Evolutionary conservation across 2,113 vertebrate genomes (phyloP), one percentile per base, ranked within the genome.

Genomic region (Oryzias woworae): DNA sequence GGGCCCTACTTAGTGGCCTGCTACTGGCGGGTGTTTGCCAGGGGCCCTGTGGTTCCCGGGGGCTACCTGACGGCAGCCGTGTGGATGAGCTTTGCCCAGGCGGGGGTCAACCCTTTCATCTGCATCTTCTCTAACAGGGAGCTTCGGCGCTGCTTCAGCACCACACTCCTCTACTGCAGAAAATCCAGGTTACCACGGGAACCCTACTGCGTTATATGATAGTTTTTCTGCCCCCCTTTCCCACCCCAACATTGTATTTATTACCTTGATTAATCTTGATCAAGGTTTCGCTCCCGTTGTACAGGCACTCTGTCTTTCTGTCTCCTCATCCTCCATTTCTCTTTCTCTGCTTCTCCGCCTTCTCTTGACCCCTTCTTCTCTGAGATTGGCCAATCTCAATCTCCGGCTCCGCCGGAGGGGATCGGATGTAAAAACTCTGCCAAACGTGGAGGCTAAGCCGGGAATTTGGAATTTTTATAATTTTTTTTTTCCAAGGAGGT

Each of bases 121-220:
- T 98, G 97, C 94, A 98, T 98, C 93, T 98, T 99, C 94, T 99
- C 96, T 93, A 99, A 98, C 94, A 94, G 96, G 90, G 97, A 99
- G 96, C 95, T 99, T 69, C 95, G 97, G 92, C 95, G 96, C 91
- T 99, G 96, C 94, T 98, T 99, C 93, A 98, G 96, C 93, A 98
- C 96, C 92, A 98, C 96, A 61, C 95, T 98, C 90, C 97, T 98
- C 92, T 99, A 98, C 94, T 99, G 96, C 95, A 97, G 96, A 95
- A 98, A 98, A 94, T 98, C 96, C 94, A 96, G 96, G 95, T 95
- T 99, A 96, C 97, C 97, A 92, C 95, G 96, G 94, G 97, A 99
- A 98, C 96, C 97, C 94, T 99, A 99, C 94, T 98, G 96, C 94
- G 97, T 99, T 96, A 98, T 98, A 98, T 99, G 97, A 99, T 92